Conservation (phyloP, 2,888 invertebrate genomes). For the Hesperia comma region DNA sequence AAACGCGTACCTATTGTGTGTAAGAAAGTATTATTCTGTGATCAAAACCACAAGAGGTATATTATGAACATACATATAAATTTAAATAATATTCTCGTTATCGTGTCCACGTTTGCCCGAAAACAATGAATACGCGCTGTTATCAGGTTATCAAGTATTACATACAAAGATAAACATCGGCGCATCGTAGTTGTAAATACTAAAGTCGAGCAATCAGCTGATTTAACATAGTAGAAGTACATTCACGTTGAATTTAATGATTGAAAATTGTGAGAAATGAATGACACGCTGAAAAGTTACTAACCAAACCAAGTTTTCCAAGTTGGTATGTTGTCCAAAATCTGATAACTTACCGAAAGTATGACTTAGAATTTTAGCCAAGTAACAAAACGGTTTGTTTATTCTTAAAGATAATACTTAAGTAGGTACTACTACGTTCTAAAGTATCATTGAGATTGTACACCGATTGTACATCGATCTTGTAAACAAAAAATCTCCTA, state of each 20-base stretch:
- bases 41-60: neutral
- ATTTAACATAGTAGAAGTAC: constrained; percentile 17
- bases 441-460: no score
- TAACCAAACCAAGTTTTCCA: no score
- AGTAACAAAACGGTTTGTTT: no score
- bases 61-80: neutral
- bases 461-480: no score
- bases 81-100: constrained; percentile 18
- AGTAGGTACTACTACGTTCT: no score
- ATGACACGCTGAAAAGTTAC: no score
- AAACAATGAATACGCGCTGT: constrained; percentile 42
- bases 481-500: neutral
- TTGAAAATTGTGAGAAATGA: no score
- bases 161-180: constrained; percentile 41
- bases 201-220: constrained; percentile 38
- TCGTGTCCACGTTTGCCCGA: constrained; percentile 36
- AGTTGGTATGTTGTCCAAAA: no score
- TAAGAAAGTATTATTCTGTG: neutral
- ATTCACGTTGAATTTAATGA: neutral
- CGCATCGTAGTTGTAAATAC: constrained; percentile 27
- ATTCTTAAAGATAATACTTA: no score
- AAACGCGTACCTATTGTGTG: no score
- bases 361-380: no score
- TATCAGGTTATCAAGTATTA: constrained; percentile 45
- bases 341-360: no score